Conservation (phyloP, 1,140 invertebrate species). For the Calliopsis andreniformis region DNA sequence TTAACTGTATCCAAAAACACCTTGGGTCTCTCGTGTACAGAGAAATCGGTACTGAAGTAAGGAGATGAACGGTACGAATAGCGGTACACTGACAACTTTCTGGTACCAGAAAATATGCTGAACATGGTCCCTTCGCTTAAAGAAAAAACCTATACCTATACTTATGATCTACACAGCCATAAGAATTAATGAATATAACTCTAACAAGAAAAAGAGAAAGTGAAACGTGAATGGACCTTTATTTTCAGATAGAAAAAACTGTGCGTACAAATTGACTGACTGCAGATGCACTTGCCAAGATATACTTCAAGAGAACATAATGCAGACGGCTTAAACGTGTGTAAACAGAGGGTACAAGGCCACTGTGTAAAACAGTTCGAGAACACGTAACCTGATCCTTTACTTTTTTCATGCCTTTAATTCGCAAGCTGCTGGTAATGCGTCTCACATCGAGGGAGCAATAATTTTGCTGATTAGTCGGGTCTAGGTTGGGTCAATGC, state of each 20-base stretch:
- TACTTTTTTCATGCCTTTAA: background rate
- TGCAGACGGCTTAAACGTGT: constrained; percentile 9
- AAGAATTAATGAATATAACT: too few species aligned
- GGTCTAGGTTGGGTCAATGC: background rate
- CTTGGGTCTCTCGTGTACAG: background rate
- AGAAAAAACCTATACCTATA: too few species aligned
- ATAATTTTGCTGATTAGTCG: background rate
- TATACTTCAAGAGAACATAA: constrained; percentile 14
- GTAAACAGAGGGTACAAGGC: background rate
- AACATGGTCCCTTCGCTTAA: too few species aligned
- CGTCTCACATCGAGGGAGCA: background rate
- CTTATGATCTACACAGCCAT: too few species aligned
- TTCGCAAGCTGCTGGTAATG: constrained; percentile 1
- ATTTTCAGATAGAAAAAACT: too few species aligned
- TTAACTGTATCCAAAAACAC: constrained; percentile 29
- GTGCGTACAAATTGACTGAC: too few species aligned
- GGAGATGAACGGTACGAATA: background rate
- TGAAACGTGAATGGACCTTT: too few species aligned
- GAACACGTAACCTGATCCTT: constrained; percentile 2
- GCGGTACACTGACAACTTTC: background rate
- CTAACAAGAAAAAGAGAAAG: too few species aligned
- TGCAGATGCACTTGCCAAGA: too few species aligned
- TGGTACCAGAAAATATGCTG: background rate
- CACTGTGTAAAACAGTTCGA: background rate
- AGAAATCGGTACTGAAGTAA: background rate